These are phyloP conservation scores for Sebastes dallii DNA, from an alignment of 2,797 vertebrate species.

Conservation along the genomic window DNA sequence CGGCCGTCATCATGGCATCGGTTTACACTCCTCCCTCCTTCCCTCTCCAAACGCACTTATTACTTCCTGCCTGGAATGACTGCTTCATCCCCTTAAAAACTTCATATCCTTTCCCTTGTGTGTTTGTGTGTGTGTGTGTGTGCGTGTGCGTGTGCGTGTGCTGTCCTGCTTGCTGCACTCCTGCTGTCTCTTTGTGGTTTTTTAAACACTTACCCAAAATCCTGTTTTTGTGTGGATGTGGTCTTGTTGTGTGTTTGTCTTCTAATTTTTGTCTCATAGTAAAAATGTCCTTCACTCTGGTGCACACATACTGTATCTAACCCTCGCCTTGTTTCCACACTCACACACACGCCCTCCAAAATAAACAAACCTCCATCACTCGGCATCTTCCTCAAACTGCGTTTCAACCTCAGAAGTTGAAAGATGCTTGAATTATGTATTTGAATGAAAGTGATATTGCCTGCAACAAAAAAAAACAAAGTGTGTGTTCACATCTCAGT, in stretches of 20 bases:
- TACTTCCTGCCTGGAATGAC: slow-evolving; percentile 50
- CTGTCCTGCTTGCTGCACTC: slow-evolving; percentile 54
- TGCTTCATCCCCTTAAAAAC: neutral
- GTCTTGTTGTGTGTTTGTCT: slow-evolving; percentile 16
- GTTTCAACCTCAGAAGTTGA: slow-evolving; percentile 75
- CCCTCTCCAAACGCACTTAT: slow-evolving; percentile 36
- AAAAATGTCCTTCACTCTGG: slow-evolving; percentile 32
- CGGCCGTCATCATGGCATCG: slow-evolving; percentile 71
- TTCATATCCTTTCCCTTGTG: neutral
- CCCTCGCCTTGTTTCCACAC: slow-evolving; percentile 48
- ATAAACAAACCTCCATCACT: slow-evolving; percentile 55
- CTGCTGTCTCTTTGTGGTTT: slow-evolving; percentile 36
- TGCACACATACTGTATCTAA: slow-evolving; percentile 39
- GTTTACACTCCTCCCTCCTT: slow-evolving; percentile 78
- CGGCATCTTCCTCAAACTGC: slow-evolving; percentile 44
- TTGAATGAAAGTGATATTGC: slow-evolving; percentile 59
- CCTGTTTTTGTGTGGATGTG: slow-evolving; percentile 35
- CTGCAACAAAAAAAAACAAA: slow-evolving; percentile 40
- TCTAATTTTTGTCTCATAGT: slow-evolving; percentile 38
- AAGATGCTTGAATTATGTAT: slow-evolving; percentile 67
- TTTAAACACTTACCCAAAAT: slow-evolving; percentile 22
- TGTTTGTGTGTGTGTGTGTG: slow-evolving; percentile 15
- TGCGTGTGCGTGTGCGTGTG: slow-evolving; percentile 16
- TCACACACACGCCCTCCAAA: slow-evolving; percentile 26
- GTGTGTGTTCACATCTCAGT: slow-evolving; percentile 35